Percentiles rank a stretch among this genome's conserved stretches.
These are phyloP conservation scores for honey bee (Apis mellifera) DNA, from an alignment of 1,140 invertebrate genomes.

Conservation along the genomic window DNA sequence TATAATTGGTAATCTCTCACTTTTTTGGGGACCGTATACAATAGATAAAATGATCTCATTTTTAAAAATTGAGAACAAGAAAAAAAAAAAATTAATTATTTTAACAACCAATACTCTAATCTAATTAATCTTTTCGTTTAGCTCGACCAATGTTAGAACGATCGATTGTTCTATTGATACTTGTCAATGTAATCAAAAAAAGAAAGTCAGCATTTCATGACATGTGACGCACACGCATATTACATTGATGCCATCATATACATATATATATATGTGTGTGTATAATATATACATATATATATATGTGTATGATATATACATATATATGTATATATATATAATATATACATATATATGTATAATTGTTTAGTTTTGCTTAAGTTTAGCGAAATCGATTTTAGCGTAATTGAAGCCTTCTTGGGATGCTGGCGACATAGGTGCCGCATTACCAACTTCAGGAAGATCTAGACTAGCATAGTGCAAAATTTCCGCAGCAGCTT, in stretches of 20 bases:
- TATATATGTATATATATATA: no score
- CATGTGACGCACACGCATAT: neutral
- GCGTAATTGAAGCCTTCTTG: constrained; percentile 84
- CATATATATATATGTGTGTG: neutral
- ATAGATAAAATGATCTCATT: constrained; percentile 29
- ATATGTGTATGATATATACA: no score
- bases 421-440: constrained; percentile 76
- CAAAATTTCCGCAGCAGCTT: constrained; percentile 76
- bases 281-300: no score
- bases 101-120: constrained; percentile 28
- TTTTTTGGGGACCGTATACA: constrained; percentile 16
- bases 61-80: constrained; percentile 31
- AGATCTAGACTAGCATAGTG: constrained; percentile 87
- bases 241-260: neutral
- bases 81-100: constrained; percentile 52
- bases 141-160: constrained; percentile 57
- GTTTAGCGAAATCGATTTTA: constrained; percentile 87
- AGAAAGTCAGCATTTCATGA: constrained; percentile 23
- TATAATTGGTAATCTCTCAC: constrained; percentile 38
- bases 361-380: constrained; percentile 77
- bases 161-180: constrained; percentile 39
- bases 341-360: neutral
- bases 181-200: constrained; percentile 31
- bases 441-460: constrained; percentile 76
- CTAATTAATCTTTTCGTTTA: constrained; percentile 4